Base-by-base conservation (phyloP, 1,140 invertebrate genomes). In the Lordiphosa clarofinis region DNA sequence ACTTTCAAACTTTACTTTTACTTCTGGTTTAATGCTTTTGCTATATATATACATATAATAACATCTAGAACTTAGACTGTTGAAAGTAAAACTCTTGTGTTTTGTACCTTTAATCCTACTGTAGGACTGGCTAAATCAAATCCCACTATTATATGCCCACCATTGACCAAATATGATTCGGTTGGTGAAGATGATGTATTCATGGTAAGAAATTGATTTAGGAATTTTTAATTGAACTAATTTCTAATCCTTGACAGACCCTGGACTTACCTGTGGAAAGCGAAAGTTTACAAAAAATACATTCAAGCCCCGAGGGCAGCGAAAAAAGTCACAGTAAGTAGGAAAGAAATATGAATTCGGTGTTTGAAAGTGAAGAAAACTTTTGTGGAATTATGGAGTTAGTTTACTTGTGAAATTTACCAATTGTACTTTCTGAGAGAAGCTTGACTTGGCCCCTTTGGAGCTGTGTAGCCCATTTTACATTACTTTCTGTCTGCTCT, bases 171-270 rank as follows among this genome's bases (percentile, higher is more conserved):
- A 90, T 91, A 90, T 84, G 88, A 91, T 92, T 94, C 94, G 90
- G 91, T 92, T 68, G 94, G 93, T 56, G 94, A 95, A 88, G 94
- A 95, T 89, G 94, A 95, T 89, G 94, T 96, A 73, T 96, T 96
- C 90, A 95, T 95, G 94, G 94, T 95, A 90, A 91, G 91, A 13
- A 19, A 28, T 55, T 28, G 6, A 19, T 19, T 19, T 1, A 3
- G 1, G 24, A 0, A 4, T 43, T 1, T 21, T 7, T 1, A 53
- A 61, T 46, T 47, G 24, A 13, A 42, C 0, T 47, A 15, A 13
- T 36, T 69, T 90, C 5, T 24, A 24, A 24, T 24, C 21, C 90
- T 15, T 13, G 0, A 15, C 88, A 96, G 95, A 93, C 94, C 53
- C 90, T 96, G 81, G 94, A 96, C 88, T 91, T 96, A 86, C 95